Evolutionary conservation across 2,888 invertebrate species (phyloP).

Genomic region (Rhagonycha lutea): DNA sequence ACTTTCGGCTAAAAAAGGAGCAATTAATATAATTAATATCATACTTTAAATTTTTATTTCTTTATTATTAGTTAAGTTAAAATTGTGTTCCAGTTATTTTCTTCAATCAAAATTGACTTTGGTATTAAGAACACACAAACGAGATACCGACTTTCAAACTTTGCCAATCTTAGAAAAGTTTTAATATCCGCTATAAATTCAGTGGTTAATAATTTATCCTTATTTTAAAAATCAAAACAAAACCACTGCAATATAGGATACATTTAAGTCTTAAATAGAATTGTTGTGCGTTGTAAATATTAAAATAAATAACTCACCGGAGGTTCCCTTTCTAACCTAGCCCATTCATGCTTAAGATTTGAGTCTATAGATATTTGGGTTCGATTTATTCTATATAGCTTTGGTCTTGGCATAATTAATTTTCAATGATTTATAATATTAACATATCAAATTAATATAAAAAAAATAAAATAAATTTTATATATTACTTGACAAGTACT

Average conservation of each 20-base stretch:
- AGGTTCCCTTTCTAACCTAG: constrained; percentile 6
- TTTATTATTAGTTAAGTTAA: neutral
- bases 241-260: neutral
- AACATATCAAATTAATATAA: no score
- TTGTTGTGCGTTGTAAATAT: neutral
- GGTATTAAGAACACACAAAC: neutral
- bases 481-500: neutral
- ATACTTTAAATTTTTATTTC: neutral
- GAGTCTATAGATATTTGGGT: neutral
- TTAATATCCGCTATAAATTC: neutral
- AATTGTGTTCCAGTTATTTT: neutral
- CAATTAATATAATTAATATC: neutral
- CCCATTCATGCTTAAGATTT: neutral
- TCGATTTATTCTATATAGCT: neutral
- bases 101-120: neutral
- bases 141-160: neutral
- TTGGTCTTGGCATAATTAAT: neutral
- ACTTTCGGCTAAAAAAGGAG: constrained; percentile 8
- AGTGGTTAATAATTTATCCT: neutral
- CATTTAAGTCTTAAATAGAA: neutral
- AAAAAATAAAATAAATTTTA: neutral
- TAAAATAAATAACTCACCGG: constrained; percentile 5
- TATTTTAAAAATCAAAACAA: neutral
- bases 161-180: neutral
- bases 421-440: neutral